Evolutionary conservation across 1,140 invertebrate genomes (phyloP).

Genomic region (Gryon sp.): DNA sequence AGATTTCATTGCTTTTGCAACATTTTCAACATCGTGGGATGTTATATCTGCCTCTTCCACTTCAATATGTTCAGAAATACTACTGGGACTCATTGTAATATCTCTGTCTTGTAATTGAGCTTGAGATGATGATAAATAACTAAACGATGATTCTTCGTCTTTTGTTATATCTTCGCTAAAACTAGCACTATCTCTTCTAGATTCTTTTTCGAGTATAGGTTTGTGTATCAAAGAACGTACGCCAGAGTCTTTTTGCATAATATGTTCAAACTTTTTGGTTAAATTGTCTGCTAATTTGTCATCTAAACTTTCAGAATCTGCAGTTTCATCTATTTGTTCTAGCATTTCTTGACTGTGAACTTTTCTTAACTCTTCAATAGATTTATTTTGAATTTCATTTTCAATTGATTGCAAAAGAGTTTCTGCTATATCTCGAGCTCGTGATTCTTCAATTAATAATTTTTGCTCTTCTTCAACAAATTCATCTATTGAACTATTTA

Average conservation of each 20-base stretch:
- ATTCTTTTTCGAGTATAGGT: constrained; percentile 64
- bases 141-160: constrained; percentile 70
- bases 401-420: constrained; percentile 73
- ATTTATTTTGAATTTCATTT: constrained; percentile 70
- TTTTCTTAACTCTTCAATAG: constrained; percentile 61
- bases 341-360: constrained; percentile 40
- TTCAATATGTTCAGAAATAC: constrained; percentile 73
- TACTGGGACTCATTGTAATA: constrained; percentile 74
- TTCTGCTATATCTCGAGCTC: constrained; percentile 71
- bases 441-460: constrained; percentile 65
- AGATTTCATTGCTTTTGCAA: constrained; percentile 51
- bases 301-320: constrained; percentile 66
- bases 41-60: constrained; percentile 67
- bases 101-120: constrained; percentile 68
- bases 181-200: constrained; percentile 67
- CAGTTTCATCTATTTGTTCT: constrained; percentile 57
- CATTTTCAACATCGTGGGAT: constrained; percentile 57
- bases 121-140: constrained; percentile 67
- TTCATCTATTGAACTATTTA: constrained; percentile 54
- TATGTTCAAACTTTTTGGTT: constrained; percentile 71
- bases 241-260: constrained; percentile 64
- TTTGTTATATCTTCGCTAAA: constrained; percentile 72
- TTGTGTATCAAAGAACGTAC: constrained; percentile 30
- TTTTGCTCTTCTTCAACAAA: constrained; percentile 66
- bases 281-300: constrained; percentile 73